Evolutionary conservation across 2,888 invertebrate species (phyloP), one percentile per base, ranked within the genome.

Genomic region (Pachycephus smyrnensis): DNA sequence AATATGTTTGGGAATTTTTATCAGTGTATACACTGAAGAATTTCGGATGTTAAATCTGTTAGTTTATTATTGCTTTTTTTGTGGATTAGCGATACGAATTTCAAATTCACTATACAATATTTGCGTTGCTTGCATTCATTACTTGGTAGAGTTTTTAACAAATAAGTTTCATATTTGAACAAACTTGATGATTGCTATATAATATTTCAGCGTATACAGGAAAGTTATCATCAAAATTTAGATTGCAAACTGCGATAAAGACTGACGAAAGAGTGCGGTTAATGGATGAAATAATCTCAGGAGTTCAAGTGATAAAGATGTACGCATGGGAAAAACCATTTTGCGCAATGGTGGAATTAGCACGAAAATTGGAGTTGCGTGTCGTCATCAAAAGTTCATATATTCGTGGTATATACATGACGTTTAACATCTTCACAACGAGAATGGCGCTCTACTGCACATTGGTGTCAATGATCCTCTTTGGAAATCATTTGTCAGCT

Each of bases 381-480:
- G 93, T 95, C 82, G 93, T 96, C 0, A 93, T 92, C 33, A 94
- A 94, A 73, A 94, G 94, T 1, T 94, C 95, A 0, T 94, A 94
- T 81, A 92, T 95, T 15, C 92, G 96, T 79, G 95, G 94, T 0
- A 88, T 95, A 23, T 95, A 95, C 86, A 93, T 96, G 92, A 95
- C 96, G 0, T 96, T 96, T 88, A 95, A 96, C 90, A 92, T 97
- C 33, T 97, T 97, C 86, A 96, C 97, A 0, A 96, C 97, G 32
- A 94, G 97, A 87, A 92, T 96, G 35, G 95, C 97, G 0, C 92
- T 97, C 0, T 96, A 96, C 87, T 92, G 95, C 75, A 95, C 96
- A 0, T 94, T 98, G 68, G 88, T 97, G 1, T 93, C 95, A 0
- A 96, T 95, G 91, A 92, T 95, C 1, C 88, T 96, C 23, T 91